Base-by-base conservation (phyloP, 1,140 invertebrate genomes). In the Drosophila lowei region DNA sequence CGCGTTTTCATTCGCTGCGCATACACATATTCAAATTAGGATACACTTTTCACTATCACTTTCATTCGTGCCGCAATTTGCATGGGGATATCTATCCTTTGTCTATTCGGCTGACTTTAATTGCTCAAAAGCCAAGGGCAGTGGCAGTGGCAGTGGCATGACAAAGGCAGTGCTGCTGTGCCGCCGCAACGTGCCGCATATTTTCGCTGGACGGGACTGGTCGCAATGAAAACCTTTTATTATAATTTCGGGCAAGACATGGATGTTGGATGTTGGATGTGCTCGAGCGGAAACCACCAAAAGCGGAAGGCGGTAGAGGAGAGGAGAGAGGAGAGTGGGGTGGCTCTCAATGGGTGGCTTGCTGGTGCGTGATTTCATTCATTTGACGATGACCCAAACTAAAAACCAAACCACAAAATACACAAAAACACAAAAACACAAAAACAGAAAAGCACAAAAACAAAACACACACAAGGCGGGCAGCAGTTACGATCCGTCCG, bases 391-490 rank as follows among this genome's bases (percentile, higher is more conserved):
- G 78, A 88, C 83, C 83, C 61, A 64, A 88, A 88, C 75, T 83
- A 86, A 77, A 76, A 88, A 79, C 83, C 83, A 62, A 88, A 79
- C 83, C 83, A 62, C 83, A 88, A 83, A 88, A 72, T 88, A 88
- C 78, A 56, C 78, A 83, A 80, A 34, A 79, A 76, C 75, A 18
- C 18, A 18, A 18, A 18, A 18, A 2, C 18, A 79, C 75, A 78
- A 83, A 74, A 61, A 81, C 11, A 41, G n/a, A n/a, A n/a, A 18
- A 18, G 18, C 18, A 79, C 75, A 78, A 83, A 74, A 61, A 81
- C 11, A 41, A 30, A 38, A 43, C 30, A 30, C 11, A 38, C 34
- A 38, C 34, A 38, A 38, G 34, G 30, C 56, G 44, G 44, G 16
- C 21, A 68, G 46, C 64, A 79, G 77, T 79, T 79, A 79, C 77